A percentile compares a stretch with the other conserved stretches of the same genome.
These are phyloP conservation scores for Saxidomus purpurata DNA, from an alignment of 1,140 invertebrate species.

Conservation along the genomic window DNA sequence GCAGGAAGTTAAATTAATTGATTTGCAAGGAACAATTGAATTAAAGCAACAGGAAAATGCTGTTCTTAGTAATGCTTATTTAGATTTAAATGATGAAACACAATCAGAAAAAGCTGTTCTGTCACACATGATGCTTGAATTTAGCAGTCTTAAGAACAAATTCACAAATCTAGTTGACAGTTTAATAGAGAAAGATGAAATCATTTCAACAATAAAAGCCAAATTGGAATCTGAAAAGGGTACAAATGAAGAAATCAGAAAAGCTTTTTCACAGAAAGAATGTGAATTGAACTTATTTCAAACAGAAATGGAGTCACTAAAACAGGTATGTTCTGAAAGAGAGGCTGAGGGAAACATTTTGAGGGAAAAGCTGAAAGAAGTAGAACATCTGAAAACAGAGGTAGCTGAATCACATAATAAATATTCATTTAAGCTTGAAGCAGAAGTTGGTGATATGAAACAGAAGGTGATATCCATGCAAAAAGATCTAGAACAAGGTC, in stretches of 20 bases:
- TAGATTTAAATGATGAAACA: neutral
- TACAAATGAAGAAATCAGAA: neutral
- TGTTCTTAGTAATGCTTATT: constrained; percentile 5
- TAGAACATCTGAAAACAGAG: neutral
- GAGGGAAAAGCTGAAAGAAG: neutral
- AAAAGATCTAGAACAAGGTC: neutral
- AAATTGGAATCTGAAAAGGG: neutral
- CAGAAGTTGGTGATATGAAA: neutral
- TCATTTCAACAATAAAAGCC: neutral
- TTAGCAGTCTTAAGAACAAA: constrained; percentile 25
- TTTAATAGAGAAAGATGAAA: constrained; percentile 43
- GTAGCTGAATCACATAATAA: neutral
- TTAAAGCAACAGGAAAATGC: constrained; percentile 1
- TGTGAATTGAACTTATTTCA: neutral
- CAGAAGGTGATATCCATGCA: neutral
- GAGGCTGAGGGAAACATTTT: neutral
- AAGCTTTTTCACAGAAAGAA: neutral
- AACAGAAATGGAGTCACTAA: constrained; percentile 3
- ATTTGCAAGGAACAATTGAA: neutral
- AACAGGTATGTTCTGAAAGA: neutral
- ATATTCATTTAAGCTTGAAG: neutral
- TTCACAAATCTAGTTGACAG: constrained; percentile 35
- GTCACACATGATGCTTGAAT: constrained; percentile 53
- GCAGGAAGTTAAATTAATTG: neutral
- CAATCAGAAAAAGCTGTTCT: constrained; percentile 48